Evolutionary conservation across 2,888 invertebrate species (phyloP).

Genomic region (Drosophila pseudotalamancana): DNA sequence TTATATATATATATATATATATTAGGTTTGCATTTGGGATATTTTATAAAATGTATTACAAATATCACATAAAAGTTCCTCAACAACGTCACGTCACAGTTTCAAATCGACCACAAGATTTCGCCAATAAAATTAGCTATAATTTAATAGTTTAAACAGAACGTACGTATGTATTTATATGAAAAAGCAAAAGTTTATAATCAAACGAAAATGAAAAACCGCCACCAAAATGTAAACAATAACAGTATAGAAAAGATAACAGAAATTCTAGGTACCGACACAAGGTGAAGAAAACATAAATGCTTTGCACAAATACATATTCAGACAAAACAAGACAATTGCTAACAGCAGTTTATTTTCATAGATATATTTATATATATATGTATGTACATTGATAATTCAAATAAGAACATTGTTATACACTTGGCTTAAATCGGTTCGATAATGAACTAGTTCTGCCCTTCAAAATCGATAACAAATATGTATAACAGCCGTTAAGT

Average conservation of each 20-base stretch:
- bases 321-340: conserved; percentile 25
- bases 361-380: not conserved
- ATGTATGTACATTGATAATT: not conserved
- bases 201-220: conserved; percentile 26
- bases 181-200: conserved; percentile 11
- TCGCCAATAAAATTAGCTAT: conserved; percentile 30
- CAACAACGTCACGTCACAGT: conserved; percentile 81
- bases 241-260: conserved; percentile 5
- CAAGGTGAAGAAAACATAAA: conserved; percentile 16
- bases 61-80: conserved; percentile 69
- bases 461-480: conserved; percentile 18
- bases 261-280: conserved; percentile 20
- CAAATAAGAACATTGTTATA: conserved; percentile 4
- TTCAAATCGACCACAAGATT: conserved; percentile 77
- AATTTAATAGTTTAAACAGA: conserved; percentile 15
- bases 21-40: conserved; percentile 22
- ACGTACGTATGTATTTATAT: conserved; percentile 40
- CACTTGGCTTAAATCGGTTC: conserved; percentile 18
- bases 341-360: not conserved
- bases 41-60: conserved; percentile 24
- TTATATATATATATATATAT: too few relatives aligned
- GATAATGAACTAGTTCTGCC: conserved; percentile 24
- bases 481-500: conserved; percentile 11
- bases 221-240: conserved; percentile 22
- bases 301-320: conserved; percentile 3